Evolutionary conservation across 2,113 vertebrate species (phyloP).

Genomic region (Gymnarchus niloticus): DNA sequence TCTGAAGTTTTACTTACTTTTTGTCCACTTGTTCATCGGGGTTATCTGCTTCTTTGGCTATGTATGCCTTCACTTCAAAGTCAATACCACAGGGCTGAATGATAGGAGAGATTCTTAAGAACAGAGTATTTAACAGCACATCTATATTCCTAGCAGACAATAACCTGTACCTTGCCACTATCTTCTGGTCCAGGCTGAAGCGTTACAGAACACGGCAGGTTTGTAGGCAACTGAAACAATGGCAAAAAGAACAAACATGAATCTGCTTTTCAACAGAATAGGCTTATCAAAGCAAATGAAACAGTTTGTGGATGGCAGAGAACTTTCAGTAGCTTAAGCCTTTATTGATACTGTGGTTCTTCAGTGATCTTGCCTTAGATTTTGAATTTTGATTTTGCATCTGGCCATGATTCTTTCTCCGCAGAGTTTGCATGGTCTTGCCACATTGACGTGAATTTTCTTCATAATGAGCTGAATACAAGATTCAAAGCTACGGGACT

Average conservation of each 20-base stretch:
- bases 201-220: slow-evolving; percentile 64
- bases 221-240: slow-evolving; percentile 53
- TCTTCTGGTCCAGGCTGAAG: slow-evolving; percentile 63
- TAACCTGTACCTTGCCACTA: slow-evolving; percentile 56
- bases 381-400: not conserved
- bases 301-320: not conserved
- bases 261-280: not conserved
- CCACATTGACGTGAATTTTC: not conserved
- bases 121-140: not conserved
- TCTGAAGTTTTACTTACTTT: slow-evolving; percentile 58
- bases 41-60: slow-evolving; percentile 63
- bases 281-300: not conserved
- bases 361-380: not conserved
- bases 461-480: not conserved
- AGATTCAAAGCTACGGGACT: not conserved
- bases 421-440: not conserved
- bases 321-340: not conserved
- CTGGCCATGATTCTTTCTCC: not conserved
- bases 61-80: slow-evolving; percentile 82
- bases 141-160: not conserved
- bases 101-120: not conserved
- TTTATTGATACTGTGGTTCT: not conserved
- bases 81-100: slow-evolving; percentile 82
- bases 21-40: slow-evolving; percentile 81
- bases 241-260: not conserved